Conservation (phyloP, 2,797 vertebrate species). For the Rhinoraja longicauda region DNA sequence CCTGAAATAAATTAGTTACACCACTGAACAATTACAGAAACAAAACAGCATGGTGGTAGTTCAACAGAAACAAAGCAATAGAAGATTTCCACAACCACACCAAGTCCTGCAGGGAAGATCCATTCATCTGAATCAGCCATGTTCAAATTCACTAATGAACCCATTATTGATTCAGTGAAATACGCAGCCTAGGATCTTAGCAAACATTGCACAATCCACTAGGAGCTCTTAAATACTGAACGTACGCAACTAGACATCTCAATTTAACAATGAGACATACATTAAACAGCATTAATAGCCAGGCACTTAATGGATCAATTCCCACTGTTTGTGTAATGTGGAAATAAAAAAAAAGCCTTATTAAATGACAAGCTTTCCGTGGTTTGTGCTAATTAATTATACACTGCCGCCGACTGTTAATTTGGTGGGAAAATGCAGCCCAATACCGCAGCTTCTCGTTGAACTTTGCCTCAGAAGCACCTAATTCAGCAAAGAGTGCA, state of each 20-base stretch:
- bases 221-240: slow-evolving; percentile 62
- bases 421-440: slow-evolving; percentile 74
- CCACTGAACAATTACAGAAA: slow-evolving; percentile 37
- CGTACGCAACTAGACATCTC: slow-evolving; percentile 68
- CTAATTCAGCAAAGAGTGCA: slow-evolving; percentile 79
- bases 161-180: slow-evolving; percentile 62
- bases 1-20: slow-evolving; percentile 38
- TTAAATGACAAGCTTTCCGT: slow-evolving; percentile 95
- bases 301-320: slow-evolving; percentile 85
- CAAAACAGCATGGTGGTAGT: slow-evolving; percentile 28
- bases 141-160: slow-evolving; percentile 57
- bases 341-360: slow-evolving; percentile 75
- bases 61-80: slow-evolving; percentile 37
- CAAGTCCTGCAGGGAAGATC: slow-evolving; percentile 42
- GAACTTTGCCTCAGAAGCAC: slow-evolving; percentile 82
- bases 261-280: slow-evolving; percentile 78
- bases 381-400: slow-evolving; percentile 88
- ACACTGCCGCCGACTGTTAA: slow-evolving; percentile 78
- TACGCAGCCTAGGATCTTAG: slow-evolving; percentile 57
- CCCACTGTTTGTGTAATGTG: slow-evolving; percentile 79
- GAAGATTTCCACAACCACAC: slow-evolving; percentile 42
- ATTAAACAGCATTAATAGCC: slow-evolving; percentile 84
- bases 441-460: slow-evolving; percentile 74
- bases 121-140: slow-evolving; percentile 47
- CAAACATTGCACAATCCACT: slow-evolving; percentile 58